Percentiles rank a stretch among this genome's conserved stretches.
phyloP scores from a whole-genome alignment of 1,140 invertebrate species.

The Musca vetustissima region DNA sequence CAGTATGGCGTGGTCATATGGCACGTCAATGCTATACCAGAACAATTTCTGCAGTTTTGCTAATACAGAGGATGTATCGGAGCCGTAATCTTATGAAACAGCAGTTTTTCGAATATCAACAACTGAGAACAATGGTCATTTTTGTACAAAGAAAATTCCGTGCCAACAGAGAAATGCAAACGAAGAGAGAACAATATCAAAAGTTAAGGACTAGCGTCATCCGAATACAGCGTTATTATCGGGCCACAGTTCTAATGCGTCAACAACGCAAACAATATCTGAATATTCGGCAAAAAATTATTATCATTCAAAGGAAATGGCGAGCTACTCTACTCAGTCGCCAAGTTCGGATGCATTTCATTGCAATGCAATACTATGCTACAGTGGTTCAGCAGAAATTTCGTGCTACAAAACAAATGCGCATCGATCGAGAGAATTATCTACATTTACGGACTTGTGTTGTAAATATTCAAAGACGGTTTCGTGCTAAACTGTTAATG shows the following conservation, averaged over 20 bases:
- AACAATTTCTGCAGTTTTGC: neutral
- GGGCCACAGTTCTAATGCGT: constrained; percentile 33
- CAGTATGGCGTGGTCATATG: neutral
- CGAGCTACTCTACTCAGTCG: constrained; percentile 29
- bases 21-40: neutral
- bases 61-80: neutral
- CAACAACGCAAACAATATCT: constrained; percentile 37
- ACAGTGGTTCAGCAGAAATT: constrained; percentile 39
- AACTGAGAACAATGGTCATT: constrained; percentile 46
- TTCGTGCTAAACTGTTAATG: constrained; percentile 32
- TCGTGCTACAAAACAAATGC: constrained; percentile 11
- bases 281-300: constrained; percentile 24
- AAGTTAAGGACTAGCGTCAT: constrained; percentile 32
- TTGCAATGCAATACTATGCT: constrained; percentile 30
- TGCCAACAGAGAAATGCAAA: constrained; percentile 21
- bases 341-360: constrained; percentile 28
- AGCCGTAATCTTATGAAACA: constrained; percentile 31
- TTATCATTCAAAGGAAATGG: constrained; percentile 35
- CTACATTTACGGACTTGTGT: constrained; percentile 30
- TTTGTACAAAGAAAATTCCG: constrained; percentile 25
- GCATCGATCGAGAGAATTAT: constrained; percentile 27
- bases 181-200: neutral
- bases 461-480: constrained; percentile 32
- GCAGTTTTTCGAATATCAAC: constrained; percentile 27
- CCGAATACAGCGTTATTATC: constrained; percentile 28